Evolutionary conservation across 2,888 invertebrate genomes (phyloP), one percentile per base, ranked within the genome.

Genomic region (Vanessa cardui): DNA sequence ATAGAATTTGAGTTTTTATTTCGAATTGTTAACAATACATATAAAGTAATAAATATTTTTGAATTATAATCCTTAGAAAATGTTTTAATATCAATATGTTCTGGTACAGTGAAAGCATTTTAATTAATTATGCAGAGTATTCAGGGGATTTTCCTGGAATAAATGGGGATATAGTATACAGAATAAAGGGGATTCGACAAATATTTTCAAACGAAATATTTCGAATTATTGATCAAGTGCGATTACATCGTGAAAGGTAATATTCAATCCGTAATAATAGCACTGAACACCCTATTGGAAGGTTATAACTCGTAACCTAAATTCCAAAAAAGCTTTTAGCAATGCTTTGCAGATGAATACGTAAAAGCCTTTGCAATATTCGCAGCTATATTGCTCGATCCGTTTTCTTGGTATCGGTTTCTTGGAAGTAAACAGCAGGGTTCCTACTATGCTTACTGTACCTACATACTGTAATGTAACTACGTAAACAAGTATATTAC

Each of bases 261-360:
- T 69, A 67, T 65, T 63, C 58, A 65, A 56, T 61, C 63, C 65
- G 68, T 70, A 73, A 72, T 66, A 66, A 66, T 70, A 64, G 47
- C 39, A 18, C 52, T 64, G 70, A 68, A 68, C 62, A 68, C 66
- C 62, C 66, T 72, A 64, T 72, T 52, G 65, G 65, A 45, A 64
- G 71, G 52, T 71, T 69, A 66, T 72, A 71, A 73, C 69, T 71
- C 66, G 65, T 68, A 73, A 70, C 69, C 74, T 74, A 73, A 70
- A 75, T 74, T 68, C 67, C 64, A 71, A 73, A 74, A 76, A 76
- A 72, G 73, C 71, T 72, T 75, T 73, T 70, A 71, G 71, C 66
- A 64, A 70, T 68, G 72, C 68, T 68, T 73, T 69, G 62, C 66
- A 67, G 68, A 74, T 71, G 72, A 75, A 75, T 74, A 74, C 67